phyloP scores from a whole-genome alignment of 2,888 invertebrate species.

The Caenorhabditis sp. region DNA sequence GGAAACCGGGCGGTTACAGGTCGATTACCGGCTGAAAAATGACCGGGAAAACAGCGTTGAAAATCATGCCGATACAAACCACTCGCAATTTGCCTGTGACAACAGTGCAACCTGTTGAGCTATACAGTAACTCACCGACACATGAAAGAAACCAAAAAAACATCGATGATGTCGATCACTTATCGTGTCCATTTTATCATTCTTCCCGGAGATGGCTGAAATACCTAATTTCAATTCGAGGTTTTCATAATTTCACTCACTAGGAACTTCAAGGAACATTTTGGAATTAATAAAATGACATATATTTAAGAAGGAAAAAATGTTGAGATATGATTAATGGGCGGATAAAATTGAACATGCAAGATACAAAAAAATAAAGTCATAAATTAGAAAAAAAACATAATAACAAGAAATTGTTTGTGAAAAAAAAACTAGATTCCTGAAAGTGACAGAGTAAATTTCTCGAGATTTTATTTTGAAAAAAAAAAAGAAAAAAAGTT shows the following conservation, averaged over 20 bases:
- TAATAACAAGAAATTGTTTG: no score
- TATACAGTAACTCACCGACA: conserved; percentile 21
- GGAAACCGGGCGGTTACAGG: no score
- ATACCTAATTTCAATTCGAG: background rate
- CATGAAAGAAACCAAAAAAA: conserved; percentile 42
- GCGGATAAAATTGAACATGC: no score
- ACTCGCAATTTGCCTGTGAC: background rate
- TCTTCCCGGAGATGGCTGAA: conserved; percentile 5
- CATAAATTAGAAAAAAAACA: background rate
- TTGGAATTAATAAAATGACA: background rate
- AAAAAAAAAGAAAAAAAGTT: no score
- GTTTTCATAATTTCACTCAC: background rate
- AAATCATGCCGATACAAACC: background rate
- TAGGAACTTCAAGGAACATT: background rate
- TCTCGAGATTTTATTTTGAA: no score
- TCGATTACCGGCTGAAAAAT: no score
- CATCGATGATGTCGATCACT: conserved; percentile 42
- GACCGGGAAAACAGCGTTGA: no score
- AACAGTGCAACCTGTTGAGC: background rate
- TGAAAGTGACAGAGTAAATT: no score
- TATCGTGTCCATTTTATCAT: conserved; percentile 43
- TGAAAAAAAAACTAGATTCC: no score
- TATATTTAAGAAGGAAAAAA: background rate
- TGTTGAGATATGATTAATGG: no score
- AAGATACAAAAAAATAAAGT: background rate